Base-by-base conservation (phyloP, 2,113 vertebrate genomes). In the Stomatorhinus ivindoensis region DNA sequence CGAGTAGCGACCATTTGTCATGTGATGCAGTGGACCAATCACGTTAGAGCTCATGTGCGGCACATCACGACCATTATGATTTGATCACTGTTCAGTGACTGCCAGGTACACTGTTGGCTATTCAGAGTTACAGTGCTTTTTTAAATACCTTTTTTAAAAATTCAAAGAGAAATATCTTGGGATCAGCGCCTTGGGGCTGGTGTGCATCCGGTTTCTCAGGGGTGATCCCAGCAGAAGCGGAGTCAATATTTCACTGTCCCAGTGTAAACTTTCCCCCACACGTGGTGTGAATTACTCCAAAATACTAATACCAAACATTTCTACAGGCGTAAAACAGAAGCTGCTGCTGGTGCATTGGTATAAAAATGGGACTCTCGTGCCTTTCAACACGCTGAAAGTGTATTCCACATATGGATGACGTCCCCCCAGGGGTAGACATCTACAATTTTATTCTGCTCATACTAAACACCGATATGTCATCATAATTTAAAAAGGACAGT, bases 121-220 rank as follows among this genome's bases (percentile, higher is more conserved):
- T 76, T 76, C 15, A 15, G 1, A 39, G 4, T 39, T 35, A 2
- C 13, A 15, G 35, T 1, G 15, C 31, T 17, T 39, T 76, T 76
- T 76, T 4, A 76, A 39, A 76, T 39, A 76, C 13, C 4, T n/a
- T 58, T 58, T 58, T 3, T 9, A n/a, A n/a, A 58, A 58, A 58
- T 9, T 8, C 55, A 21, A 55, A 55, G 51, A 53, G 19, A 21
- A 55, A 55, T 19, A 21, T 55, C 55, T 27, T 65, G 58, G 58
- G 58, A 2, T 65, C 24, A 2, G 8, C 3, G 0, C 9, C 3
- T 0, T 5, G 58, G n/a, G 2, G n/a, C n/a, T 65, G 9, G 27
- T 4, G n/a, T n/a, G 8, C 8, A 1, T 1, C 3, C 0, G 0
- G n/a, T 3, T 27, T 27, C 2, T 27, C 58, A 27, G n/a, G n/a